Conservation (phyloP, 2,888 invertebrate genomes). For the Yponomeuta sedellus region DNA sequence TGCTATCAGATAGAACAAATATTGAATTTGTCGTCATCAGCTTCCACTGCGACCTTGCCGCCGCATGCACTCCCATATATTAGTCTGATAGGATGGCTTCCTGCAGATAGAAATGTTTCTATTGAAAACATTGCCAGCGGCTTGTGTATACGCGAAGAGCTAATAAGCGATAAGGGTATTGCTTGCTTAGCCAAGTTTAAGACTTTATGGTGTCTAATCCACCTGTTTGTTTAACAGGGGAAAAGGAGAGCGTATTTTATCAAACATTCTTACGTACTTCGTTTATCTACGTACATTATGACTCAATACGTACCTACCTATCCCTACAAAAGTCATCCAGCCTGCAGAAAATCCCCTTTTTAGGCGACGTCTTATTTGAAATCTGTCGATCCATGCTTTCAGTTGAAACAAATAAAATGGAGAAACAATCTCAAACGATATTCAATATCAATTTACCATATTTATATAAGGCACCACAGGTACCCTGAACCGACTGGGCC, state of each 20-base stretch:
- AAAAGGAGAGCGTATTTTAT: neutral
- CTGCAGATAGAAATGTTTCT: neutral
- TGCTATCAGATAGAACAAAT: slow-evolving; percentile 67
- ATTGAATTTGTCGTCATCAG: slow-evolving; percentile 61
- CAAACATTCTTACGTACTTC: neutral
- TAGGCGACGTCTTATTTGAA: too few species aligned
- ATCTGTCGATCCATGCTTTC: too few species aligned
- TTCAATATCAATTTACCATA: too few species aligned
- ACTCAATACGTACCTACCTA: neutral
- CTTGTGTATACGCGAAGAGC: neutral
- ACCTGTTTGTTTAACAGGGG: neutral
- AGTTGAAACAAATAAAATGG: too few species aligned
- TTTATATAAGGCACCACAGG: too few species aligned
- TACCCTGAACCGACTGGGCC: too few species aligned
- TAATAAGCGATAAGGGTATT: neutral
- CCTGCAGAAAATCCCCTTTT: too few species aligned
- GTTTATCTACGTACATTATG: neutral
- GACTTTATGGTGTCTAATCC: neutral
- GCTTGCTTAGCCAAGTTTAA: slow-evolving; percentile 1
- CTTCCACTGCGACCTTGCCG: slow-evolving; percentile 54
- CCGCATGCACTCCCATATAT: slow-evolving; percentile 43
- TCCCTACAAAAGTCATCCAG: too few species aligned
- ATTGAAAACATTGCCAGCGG: neutral
- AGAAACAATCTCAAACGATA: too few species aligned
- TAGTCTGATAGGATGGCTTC: slow-evolving; percentile 22